These are phyloP conservation scores for Bedellia somnulentella DNA, from an alignment of 2,888 invertebrate genomes.

Conservation along the genomic window DNA sequence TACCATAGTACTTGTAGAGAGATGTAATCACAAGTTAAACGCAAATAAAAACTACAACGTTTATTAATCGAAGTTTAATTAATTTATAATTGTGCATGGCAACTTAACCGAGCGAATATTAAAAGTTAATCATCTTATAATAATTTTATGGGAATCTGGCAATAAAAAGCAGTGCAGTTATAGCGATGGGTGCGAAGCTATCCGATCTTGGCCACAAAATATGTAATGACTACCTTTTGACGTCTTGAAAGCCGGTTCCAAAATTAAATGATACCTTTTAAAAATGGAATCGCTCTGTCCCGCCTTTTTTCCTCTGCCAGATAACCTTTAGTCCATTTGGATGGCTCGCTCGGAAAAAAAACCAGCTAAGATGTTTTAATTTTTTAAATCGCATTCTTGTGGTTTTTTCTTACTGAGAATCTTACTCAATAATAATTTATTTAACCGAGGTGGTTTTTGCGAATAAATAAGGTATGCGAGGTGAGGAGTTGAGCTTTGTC, in stretches of 20 bases:
- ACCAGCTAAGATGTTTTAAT: conserved; percentile 43
- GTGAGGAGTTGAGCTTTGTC: conserved; percentile 28
- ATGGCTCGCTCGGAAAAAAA: conserved; percentile 52
- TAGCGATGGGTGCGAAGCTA: conserved; percentile 28
- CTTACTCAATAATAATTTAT: conserved; percentile 37
- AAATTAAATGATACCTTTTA: conserved; percentile 62
- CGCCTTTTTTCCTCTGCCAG: conserved; percentile 57
- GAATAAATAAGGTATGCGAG: conserved; percentile 12
- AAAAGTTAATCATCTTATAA: too few species aligned
- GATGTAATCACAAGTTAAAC: too few species aligned
- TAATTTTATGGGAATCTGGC: too few species aligned
- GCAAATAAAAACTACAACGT: too few species aligned
- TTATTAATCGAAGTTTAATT: too few species aligned
- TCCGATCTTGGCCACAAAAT: conserved; percentile 48
- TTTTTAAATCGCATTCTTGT: conserved; percentile 60
- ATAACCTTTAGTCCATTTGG: conserved; percentile 58
- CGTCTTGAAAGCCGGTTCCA: conserved; percentile 58
- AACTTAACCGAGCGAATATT: too few species aligned
- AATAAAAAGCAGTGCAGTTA: too few species aligned
- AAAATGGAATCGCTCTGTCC: conserved; percentile 59
- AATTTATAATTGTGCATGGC: too few species aligned
- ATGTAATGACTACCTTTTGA: conserved; percentile 60
- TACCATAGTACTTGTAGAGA: too few species aligned
- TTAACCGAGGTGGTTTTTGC: conserved; percentile 41
- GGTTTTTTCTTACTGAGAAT: conserved; percentile 53